phyloP scores from a whole-genome alignment of 2,888 invertebrate species.

The Rhagonycha fulva region DNA sequence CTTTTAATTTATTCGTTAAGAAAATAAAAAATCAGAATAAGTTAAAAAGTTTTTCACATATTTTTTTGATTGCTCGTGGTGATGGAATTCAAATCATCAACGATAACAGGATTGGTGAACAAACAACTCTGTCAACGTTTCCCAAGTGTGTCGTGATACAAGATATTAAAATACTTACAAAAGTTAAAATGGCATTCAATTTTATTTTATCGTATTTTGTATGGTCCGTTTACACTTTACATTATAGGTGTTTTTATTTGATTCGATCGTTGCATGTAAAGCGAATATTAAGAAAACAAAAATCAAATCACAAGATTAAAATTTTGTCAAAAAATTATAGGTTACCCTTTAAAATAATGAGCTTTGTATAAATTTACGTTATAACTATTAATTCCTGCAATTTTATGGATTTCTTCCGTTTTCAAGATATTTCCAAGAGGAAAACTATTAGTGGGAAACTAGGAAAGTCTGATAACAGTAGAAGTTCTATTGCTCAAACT shows the following conservation, averaged over 20 bases:
- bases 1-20: background rate
- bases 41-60: background rate
- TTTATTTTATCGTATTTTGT: slow-evolving; percentile 19
- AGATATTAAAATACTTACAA: slow-evolving; percentile 25
- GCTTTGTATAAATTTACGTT: background rate
- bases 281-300: background rate
- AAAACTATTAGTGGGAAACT: slow-evolving; percentile 22
- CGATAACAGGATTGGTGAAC: background rate
- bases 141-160: slow-evolving; percentile 22
- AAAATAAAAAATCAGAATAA: background rate
- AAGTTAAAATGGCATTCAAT: slow-evolving; percentile 24
- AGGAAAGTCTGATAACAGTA: slow-evolving; percentile 19
- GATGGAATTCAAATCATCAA: background rate
- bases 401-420: slow-evolving; percentile 17
- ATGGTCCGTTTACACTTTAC: background rate
- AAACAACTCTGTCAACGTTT: slow-evolving; percentile 17
- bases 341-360: background rate
- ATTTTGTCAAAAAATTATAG: background rate
- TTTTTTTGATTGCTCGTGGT: background rate
- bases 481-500: slow-evolving; percentile 21
- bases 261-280: background rate
- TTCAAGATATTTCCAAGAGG: slow-evolving; percentile 13
- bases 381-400: slow-evolving; percentile 2
- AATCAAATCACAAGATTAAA: slow-evolving; percentile 3
- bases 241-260: background rate